A percentile compares a stretch with the other conserved stretches of the same genome.
phyloP scores from a whole-genome alignment of 2,888 invertebrate genomes.

The Nomada flava region DNA sequence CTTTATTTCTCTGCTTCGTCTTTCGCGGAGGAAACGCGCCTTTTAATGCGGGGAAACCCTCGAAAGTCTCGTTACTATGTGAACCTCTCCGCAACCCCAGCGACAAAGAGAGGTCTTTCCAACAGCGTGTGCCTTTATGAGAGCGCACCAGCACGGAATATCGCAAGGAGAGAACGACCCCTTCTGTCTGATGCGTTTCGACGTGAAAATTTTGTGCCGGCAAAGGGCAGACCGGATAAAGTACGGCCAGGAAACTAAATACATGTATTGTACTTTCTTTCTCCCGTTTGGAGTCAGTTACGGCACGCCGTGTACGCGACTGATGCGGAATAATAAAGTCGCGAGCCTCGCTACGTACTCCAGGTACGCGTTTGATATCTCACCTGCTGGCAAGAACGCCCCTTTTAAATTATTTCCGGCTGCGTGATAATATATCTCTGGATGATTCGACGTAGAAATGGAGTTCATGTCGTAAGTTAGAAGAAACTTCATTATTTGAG shows the following conservation, averaged over 20 bases:
- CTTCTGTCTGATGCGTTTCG: constrained; percentile 10
- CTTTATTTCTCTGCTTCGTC: not conserved
- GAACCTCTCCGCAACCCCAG: constrained; percentile 19
- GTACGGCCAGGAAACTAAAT: constrained; percentile 17
- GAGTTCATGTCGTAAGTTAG: too few species aligned
- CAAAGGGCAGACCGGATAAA: constrained; percentile 42
- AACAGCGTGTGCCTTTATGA: constrained; percentile 61
- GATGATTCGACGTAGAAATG: not conserved
- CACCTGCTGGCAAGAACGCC: not conserved
- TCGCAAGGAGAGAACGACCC: constrained; percentile 1
- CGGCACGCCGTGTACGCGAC: constrained; percentile 9
- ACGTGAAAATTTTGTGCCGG: constrained; percentile 15
- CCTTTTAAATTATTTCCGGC: constrained; percentile 11
- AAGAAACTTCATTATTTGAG: too few species aligned
- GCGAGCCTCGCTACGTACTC: not conserved
- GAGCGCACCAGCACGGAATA: constrained; percentile 37
- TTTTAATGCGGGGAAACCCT: constrained; percentile 61
- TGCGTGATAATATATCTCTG: not conserved
- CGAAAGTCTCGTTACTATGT: constrained; percentile 65
- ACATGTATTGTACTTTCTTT: constrained; percentile 27
- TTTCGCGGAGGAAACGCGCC: constrained; percentile 37
- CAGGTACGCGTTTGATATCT: constrained; percentile 1
- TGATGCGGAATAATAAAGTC: constrained; percentile 32
- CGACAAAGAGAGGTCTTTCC: constrained; percentile 55
- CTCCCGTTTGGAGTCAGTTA: constrained; percentile 8